Percentiles rank a stretch among this genome's conserved stretches.
These are phyloP conservation scores for Sardinella longiceps DNA, from an alignment of 2,797 vertebrate species.

Conservation along the genomic window DNA sequence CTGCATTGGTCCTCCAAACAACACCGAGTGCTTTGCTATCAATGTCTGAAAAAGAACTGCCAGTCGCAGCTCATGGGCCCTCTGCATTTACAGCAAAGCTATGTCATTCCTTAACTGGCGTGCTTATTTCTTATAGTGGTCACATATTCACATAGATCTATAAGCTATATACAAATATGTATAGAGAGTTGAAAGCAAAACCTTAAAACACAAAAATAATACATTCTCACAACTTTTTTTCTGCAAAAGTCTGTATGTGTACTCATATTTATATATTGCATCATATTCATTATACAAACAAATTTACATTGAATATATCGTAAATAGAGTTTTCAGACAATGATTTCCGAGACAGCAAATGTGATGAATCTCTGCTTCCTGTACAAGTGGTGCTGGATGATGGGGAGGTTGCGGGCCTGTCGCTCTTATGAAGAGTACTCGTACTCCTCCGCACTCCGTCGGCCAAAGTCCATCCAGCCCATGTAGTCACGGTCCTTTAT, in stretches of 20 bases:
- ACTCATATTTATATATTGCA: conserved; percentile 61
- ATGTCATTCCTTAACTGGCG: neutral
- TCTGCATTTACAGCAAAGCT: neutral
- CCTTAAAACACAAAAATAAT: conserved; percentile 1
- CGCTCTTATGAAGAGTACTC: conserved; percentile 84
- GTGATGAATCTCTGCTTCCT: conserved; percentile 57
- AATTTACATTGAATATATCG: conserved; percentile 71
- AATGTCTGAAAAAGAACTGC: neutral
- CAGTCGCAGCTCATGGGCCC: neutral
- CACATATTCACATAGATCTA: neutral
- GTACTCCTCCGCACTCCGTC: conserved; percentile 92
- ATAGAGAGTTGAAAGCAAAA: neutral
- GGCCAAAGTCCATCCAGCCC: conserved; percentile 98
- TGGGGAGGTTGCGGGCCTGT: neutral
- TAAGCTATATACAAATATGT: neutral
- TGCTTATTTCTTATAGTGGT: too few species aligned
- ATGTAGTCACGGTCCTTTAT: conserved; percentile 96
- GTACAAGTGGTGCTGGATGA: conserved; percentile 56
- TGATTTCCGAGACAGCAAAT: conserved; percentile 61
- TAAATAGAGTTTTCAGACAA: conserved; percentile 70
- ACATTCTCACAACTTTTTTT: conserved; percentile 36
- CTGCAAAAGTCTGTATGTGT: conserved; percentile 69
- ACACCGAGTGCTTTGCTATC: neutral
- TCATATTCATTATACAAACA: conserved; percentile 71
- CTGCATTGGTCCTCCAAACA: neutral